phyloP scores from a whole-genome alignment of 1,140 invertebrate species.

The Probaryconus sp. region DNA sequence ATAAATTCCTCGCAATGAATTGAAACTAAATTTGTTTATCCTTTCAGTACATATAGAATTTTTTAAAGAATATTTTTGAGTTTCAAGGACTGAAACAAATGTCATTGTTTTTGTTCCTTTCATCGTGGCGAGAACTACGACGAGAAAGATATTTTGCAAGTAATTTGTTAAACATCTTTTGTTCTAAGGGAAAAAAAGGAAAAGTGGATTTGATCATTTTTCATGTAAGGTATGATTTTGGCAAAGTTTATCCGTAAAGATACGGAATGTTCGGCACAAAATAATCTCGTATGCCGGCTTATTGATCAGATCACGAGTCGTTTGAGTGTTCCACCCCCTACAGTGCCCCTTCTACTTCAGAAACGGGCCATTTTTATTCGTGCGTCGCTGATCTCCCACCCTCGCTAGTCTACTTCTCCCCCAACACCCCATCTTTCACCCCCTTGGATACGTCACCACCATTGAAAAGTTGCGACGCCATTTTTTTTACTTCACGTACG shows the following conservation, averaged over 20 bases:
- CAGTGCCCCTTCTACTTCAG: constrained; percentile 65
- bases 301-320: constrained; percentile 76
- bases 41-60: no score
- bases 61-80: no score
- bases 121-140: no score
- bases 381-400: constrained; percentile 67
- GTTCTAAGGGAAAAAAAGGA: no score
- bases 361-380: constrained; percentile 77
- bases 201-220: no score
- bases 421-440: constrained; percentile 62
- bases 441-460: constrained; percentile 66
- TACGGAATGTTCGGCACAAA: constrained; percentile 65
- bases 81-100: no score
- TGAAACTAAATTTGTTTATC: no score
- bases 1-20: no score
- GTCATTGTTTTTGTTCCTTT: no score
- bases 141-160: no score
- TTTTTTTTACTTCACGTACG: constrained; percentile 66
- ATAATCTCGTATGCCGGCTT: constrained; percentile 74
- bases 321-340: constrained; percentile 72
- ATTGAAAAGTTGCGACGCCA: constrained; percentile 68
- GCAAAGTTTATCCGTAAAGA: constrained; percentile 41
- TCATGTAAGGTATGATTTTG: constrained; percentile 13
- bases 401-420: constrained; percentile 61
- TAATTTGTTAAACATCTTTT: no score